Evolutionary conservation across 2,113 vertebrate genomes (phyloP), one percentile per base, ranked within the genome.

Genomic region (Festucalex cinctus): DNA sequence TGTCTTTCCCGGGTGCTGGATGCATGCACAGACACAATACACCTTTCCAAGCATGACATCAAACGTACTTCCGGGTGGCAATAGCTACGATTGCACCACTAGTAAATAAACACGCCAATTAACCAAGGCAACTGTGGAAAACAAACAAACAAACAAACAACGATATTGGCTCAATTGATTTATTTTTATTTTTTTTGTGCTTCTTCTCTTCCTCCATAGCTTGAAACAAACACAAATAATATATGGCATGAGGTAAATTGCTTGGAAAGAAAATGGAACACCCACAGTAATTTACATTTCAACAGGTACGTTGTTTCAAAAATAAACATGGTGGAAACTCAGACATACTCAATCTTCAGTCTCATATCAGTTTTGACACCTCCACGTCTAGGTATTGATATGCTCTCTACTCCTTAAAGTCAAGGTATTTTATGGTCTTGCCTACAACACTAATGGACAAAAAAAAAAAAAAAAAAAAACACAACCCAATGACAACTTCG

Each of bases 11-110:
- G 41, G n/a, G 59, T 41, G 82, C 71, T 82, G 82, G 82, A 86
- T 88, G 80, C 77, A 85, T 86, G 80, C 84, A 84, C 82, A 84
- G 80, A 83, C 82, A 89, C 85, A 89, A 79, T 88, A 84, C 77
- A 90, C 83, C 87, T 88, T 90, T 86, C 82, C 82, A 80, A n/a
- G 83, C 82, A 16, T 56, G 24, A 56, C 3, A 5, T 88, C 84
- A 67, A 70, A 84, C 78, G 79, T 85, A 79, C 76, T 85, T 82
- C 77, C 76, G 68, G 22, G 69, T 76, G 22, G 36, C n/a, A 44
- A 20, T 13, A 6, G 12, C 20, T 39, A 39, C 20, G 36, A 22
- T n/a, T 22, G 35, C 36, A 12, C 36, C 59, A 26, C 19, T 63
- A 6, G 26, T 57, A 57, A 28, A 56, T 14, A 53, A 54, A 46